Base-by-base conservation (phyloP, 2,797 vertebrate genomes). In the Austrolebias charrua region DNA sequence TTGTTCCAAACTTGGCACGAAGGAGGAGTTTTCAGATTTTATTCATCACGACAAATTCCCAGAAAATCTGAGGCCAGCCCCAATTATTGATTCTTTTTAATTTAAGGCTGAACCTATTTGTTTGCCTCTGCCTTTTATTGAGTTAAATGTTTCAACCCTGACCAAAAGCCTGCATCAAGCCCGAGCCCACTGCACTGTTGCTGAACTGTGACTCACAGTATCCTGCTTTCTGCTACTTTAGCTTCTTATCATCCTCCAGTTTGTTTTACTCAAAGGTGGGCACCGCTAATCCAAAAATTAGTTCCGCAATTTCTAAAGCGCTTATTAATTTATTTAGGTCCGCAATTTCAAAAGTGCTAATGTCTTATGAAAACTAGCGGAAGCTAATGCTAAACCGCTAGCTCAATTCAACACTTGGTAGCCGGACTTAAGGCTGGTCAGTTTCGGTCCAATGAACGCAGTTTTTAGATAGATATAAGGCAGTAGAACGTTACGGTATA, bases 61-160 rank as follows among this genome's bases (percentile, higher is more conserved):
- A 86, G 77, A 85, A 86, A 75, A 82, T 79, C 74, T 73, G 80
- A 88, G 46, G 58, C 63, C 67, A 72, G 19, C 31, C 60, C 69
- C 64, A 73, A 71, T 61, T 74, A 54, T 75, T 48, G 40, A 44
- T 80, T 86, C 29, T 71, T 82, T n/a, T 80, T 79, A 52, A 73
- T 65, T 72, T 42, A 47, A 53, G 43, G 67, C 79, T 78, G 79
- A 45, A 71, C 65, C 19, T n/a, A 1, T 66, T 81, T 83, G 58
- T 81, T 84, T 79, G 71, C 69, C 47, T 31, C 61, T 64, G 63
- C 69, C 60, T 72, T 74, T 76, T 72, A 65, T 77, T 55, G 4
- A 33, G 73, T 75, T 81, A 51, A 29, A 79, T 73, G 42, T 53
- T 75, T 38, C 40, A 65, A 45, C 65, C 65, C 69, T 71, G 65